Evolutionary conservation across 1,140 invertebrate genomes (phyloP), one percentile per base, ranked within the genome.

Genomic region (Cepaea nemoralis): DNA sequence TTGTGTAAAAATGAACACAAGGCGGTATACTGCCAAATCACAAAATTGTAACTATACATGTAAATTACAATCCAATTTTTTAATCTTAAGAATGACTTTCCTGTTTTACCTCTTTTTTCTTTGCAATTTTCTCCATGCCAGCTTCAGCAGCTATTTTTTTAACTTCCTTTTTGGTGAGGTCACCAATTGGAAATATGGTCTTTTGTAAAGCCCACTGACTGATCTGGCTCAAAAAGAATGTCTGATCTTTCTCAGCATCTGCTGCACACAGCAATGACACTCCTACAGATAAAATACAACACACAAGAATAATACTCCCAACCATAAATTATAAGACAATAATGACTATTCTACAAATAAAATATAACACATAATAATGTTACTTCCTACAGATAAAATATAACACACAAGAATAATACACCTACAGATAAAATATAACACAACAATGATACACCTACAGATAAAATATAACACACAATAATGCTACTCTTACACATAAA

Each of bases 141-240:
- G 94, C 93, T 83, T 94, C 90, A 70, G 87, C 84, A 14, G 97
- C 98, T 39, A 99, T 94, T 83, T 94, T 88, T 92, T 96, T 96
- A 0, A 99, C 96, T 88, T 95, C 90, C 48, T 83, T 88, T 92
- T 99, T 99, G 0, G 92, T 87, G 45, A 96, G 89, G 73, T 93
- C 91, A 42, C 96, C 97, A 66, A 99, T 83, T 22, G 98, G 98
- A 93, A 99, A 99, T 94, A 99, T 95, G 59, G 96, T 95, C 89
- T 92, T 94, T 85, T 93, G 93, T 22, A 99, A 92, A 10, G 97
- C 92, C 78, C 93, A 88, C 88, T 97, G 95, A 59, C 94, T 90
- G 40, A 99, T 94, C 92, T 97, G 96, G 82, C 95, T 95, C 31
- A 99, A 90, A 88, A 99, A 99, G 88, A 99, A 97, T 31, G 97